These are phyloP conservation scores for Alca torda DNA, from an alignment of 2,797 vertebrate genomes.

Conservation along the genomic window DNA sequence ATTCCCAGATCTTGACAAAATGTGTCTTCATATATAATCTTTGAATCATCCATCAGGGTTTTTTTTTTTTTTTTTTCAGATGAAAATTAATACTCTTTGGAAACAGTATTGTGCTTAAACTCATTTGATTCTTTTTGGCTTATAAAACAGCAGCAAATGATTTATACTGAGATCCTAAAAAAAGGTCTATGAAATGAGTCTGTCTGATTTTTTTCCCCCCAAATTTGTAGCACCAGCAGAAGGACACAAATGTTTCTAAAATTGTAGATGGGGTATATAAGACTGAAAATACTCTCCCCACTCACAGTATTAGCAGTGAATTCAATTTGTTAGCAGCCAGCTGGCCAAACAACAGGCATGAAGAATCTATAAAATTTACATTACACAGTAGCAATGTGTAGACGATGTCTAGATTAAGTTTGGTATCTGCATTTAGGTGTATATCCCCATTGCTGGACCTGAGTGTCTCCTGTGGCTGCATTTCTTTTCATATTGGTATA, in stretches of 20 bases:
- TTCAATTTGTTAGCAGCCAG: not conserved
- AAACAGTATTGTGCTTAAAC: not conserved
- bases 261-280: not conserved
- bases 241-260: not conserved
- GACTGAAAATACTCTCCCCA: not conserved
- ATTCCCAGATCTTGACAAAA: not conserved
- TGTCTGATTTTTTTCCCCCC: not conserved
- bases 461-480: not conserved
- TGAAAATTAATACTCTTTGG: not conserved
- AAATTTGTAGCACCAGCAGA: not conserved
- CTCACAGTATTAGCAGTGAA: not conserved
- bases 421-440: not conserved
- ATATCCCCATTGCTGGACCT: not conserved
- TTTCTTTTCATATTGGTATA: accelerated
- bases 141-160: not conserved
- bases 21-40: not conserved
- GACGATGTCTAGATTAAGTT: not conserved
- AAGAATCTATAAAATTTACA: not conserved
- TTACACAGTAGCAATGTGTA: not conserved
- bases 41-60: not conserved
- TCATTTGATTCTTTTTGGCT: not conserved
- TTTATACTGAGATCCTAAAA: not conserved
- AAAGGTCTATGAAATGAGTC: accelerated
- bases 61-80: not conserved
- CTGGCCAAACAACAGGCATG: not conserved